These are phyloP conservation scores for Zeuzera pyrina DNA, from an alignment of 2,888 invertebrate genomes.

Conservation along the genomic window DNA sequence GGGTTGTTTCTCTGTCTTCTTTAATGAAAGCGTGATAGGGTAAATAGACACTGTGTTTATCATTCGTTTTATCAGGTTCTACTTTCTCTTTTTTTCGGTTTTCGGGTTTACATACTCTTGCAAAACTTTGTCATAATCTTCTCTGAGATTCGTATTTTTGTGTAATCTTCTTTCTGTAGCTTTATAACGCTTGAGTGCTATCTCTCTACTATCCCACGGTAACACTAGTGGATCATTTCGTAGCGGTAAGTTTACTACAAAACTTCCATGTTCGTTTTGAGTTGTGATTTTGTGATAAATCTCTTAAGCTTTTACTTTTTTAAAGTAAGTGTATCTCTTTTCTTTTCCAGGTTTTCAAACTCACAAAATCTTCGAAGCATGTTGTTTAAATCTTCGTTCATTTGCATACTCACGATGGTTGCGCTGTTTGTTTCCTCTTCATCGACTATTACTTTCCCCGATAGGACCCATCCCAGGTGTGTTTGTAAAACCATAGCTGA, in stretches of 20 bases:
- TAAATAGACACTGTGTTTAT: conserved; percentile 3
- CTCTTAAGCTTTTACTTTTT: conserved; percentile 2
- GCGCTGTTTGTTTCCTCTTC: too few species aligned
- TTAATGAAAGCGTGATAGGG: conserved; percentile 14
- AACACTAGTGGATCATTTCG: too few species aligned
- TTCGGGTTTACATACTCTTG: conserved; percentile 5
- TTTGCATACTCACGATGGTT: conserved; percentile 1
- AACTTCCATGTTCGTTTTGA: conserved; percentile 5
- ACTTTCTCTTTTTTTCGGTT: conserved; percentile 6
- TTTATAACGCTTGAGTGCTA: conserved; percentile 3
- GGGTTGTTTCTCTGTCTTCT: conserved; percentile 9
- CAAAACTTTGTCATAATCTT: conserved; percentile 6
- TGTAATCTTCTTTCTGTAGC: conserved; percentile 1
- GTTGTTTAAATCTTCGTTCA: conserved; percentile 1
- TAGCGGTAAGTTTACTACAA: conserved; percentile 6
- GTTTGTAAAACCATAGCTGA: conserved; percentile 1
- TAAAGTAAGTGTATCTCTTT: conserved; percentile 1
- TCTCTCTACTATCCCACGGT: conserved; percentile 3
- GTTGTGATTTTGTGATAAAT: conserved; percentile 1
- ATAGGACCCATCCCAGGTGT: too few species aligned
- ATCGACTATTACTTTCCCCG: too few species aligned
- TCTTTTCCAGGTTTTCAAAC: conserved; percentile 1
- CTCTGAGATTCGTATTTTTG: conserved; percentile 1
- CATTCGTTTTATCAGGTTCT: not conserved
- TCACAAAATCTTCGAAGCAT: conserved; percentile 3